These are phyloP conservation scores for Phrynocephalus forsythii DNA, from an alignment of 2,797 vertebrate species.

Conservation along the genomic window DNA sequence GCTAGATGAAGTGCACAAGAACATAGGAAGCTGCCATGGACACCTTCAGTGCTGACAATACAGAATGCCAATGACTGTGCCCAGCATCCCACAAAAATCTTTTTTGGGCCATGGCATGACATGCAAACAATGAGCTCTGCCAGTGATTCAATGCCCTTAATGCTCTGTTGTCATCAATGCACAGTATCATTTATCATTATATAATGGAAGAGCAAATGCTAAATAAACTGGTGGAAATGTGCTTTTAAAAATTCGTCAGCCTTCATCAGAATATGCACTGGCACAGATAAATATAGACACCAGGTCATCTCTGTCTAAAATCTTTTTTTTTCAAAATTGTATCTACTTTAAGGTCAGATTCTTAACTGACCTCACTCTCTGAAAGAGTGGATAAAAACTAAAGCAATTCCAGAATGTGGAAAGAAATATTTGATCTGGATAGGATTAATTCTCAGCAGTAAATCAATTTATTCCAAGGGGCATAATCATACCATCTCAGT, in stretches of 20 bases:
- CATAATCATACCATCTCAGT: background rate
- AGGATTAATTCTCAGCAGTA: background rate
- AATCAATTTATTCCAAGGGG: background rate
- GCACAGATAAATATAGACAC: background rate
- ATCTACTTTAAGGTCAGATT: conserved; percentile 14
- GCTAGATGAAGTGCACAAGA: too few relatives aligned
- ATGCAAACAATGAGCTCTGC: background rate
- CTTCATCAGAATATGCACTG: background rate
- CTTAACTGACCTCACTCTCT: conserved; percentile 12
- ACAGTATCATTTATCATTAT: conserved; percentile 49
- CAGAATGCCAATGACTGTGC: background rate
- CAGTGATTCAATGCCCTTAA: background rate
- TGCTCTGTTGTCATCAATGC: conserved; percentile 37
- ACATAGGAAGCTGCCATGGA: background rate
- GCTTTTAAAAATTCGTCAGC: conserved; percentile 32
- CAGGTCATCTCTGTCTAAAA: background rate
- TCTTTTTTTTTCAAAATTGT: background rate
- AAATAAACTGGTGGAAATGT: conserved; percentile 4
- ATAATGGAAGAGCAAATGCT: conserved; percentile 35
- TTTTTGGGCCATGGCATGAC: background rate
- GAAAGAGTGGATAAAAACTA: background rate
- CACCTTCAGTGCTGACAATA: background rate
- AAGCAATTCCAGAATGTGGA: background rate
- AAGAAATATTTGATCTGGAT: too few relatives aligned
- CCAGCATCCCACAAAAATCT: background rate